Evolutionary conservation across 2,113 vertebrate species (phyloP).

Genomic region (Epinephelus moara): DNA sequence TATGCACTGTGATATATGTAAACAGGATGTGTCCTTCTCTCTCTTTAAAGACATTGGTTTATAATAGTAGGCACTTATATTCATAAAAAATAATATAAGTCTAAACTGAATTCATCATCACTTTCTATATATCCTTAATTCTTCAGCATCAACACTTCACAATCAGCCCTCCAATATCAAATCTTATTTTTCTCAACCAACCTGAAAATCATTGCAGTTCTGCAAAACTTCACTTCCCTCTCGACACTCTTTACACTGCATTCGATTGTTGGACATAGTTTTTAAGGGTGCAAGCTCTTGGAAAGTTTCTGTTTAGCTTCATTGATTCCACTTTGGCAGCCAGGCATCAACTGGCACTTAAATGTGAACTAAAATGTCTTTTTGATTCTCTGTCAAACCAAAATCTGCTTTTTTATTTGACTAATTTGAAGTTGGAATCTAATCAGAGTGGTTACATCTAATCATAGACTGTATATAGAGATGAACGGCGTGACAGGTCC

Average conservation of each 20-base stretch:
- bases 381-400: constrained; percentile 20
- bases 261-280: constrained; percentile 47
- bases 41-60: constrained; percentile 54
- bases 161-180: constrained; percentile 6
- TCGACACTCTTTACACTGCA: constrained; percentile 49
- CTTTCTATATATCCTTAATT: constrained; percentile 59
- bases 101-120: constrained; percentile 51
- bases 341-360: constrained; percentile 38
- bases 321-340: constrained; percentile 24
- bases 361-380: constrained; percentile 27
- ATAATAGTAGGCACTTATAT: constrained; percentile 45
- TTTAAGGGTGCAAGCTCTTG: constrained; percentile 43
- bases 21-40: constrained; percentile 46
- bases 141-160: constrained; percentile 42
- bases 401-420: constrained; percentile 12
- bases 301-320: constrained; percentile 44
- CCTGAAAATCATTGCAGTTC: constrained; percentile 45
- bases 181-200: constrained; percentile 30
- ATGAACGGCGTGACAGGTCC: no score
- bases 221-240: constrained; percentile 36
- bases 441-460: background rate
- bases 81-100: constrained; percentile 31
- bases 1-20: constrained; percentile 57
- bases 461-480: no score
- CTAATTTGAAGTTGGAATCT: constrained; percentile 13